Conservation (phyloP, 2,888 invertebrate genomes). For the Nematopogon swammerdamellus region DNA sequence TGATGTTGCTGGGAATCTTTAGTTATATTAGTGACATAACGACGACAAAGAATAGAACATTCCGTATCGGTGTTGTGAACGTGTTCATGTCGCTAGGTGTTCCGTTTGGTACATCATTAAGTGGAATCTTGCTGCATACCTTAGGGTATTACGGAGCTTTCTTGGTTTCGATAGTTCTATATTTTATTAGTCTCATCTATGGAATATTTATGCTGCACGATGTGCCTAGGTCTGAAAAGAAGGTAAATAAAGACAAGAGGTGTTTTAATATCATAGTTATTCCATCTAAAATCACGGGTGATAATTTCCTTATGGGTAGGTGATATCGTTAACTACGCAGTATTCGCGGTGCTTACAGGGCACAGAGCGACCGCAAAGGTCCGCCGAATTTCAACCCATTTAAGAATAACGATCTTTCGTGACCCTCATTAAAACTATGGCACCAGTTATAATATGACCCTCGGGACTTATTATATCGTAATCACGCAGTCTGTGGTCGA, state of each 20-base stretch:
- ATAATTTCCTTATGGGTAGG: too few species aligned
- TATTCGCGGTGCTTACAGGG: too few species aligned
- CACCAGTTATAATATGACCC: too few species aligned
- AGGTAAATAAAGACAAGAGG: too few species aligned
- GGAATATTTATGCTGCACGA: neutral
- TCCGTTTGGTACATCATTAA: neutral
- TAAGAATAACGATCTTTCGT: neutral
- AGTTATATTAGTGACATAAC: constrained; percentile 32
- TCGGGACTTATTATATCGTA: too few species aligned
- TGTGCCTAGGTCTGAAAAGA: neutral
- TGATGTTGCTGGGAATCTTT: constrained; percentile 30
- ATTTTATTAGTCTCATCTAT: neutral
- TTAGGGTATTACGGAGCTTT: neutral
- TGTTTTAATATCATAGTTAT: too few species aligned
- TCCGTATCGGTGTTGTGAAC: neutral
- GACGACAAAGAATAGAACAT: neutral
- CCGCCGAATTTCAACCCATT: too few species aligned
- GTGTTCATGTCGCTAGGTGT: neutral
- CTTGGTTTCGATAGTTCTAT: neutral
- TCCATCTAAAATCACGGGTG: too few species aligned
- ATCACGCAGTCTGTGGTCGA: too few species aligned
- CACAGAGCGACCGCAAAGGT: too few species aligned
- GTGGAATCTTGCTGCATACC: neutral
- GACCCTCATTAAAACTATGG: neutral
- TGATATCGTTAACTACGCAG: too few species aligned